Base-by-base conservation (phyloP, 2,888 invertebrate species). In the Athalia cordata region DNA sequence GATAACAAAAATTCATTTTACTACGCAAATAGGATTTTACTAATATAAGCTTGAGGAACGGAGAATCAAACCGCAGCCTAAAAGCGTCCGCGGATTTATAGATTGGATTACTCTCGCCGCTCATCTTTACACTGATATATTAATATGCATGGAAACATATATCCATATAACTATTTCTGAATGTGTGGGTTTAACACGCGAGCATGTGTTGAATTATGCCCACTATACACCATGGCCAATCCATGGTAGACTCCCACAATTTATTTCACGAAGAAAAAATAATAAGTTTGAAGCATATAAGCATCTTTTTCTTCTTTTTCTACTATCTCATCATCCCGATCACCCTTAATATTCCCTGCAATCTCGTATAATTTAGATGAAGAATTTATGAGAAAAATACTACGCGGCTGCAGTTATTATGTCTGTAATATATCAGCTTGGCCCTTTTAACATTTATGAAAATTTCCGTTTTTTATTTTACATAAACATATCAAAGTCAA, bases 171-270 rank as follows among this genome's bases (percentile, higher is more conserved):
- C 0, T 29, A 29, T 29, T 29, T 29, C 29, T 29, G 29, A 29
- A 29, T 29, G 29, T 29, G 67, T 8, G 9, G 67, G 15, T 15
- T 49, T 15, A 50, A 50, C 50, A 15, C 47, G 49, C 50, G 2
- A 29, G n/a, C 11, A 43, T 68, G 11, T 13, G 50, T 68, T 68
- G 55, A 68, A 52, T 55, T 55, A 68, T 68, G 68, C 55, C 55
- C 55, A 68, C 68, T 29, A 29, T 29, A 29, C 29, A 29, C 29
- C 29, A 29, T 29, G 29, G n/a, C n/a, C n/a, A n/a, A n/a, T n/a
- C n/a, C n/a, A n/a, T n/a, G n/a, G n/a, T n/a, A n/a, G n/a, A 43
- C 55, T 50, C 52, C 68, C 52, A 50, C 52, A 68, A 68, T 68
- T 68, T 47, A 68, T 68, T 55, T 68, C 68, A 29, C 29, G 29